Conservation (phyloP, 64 coral and sea anemone genomes). For the Orbicella faveolata region DNA sequence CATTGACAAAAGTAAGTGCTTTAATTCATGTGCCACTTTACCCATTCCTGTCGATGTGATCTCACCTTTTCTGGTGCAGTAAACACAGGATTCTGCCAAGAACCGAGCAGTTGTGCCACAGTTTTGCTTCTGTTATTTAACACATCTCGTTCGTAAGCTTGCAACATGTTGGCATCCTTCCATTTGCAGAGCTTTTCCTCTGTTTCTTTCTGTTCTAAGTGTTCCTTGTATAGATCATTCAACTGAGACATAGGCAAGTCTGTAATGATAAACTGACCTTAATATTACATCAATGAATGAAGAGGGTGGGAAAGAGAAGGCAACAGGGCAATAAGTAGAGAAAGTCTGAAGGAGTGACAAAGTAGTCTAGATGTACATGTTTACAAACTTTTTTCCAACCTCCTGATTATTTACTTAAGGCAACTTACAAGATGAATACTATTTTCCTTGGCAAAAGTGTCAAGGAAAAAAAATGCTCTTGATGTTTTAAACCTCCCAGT, state of each 20-base stretch:
- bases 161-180: neutral
- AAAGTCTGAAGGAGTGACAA: too few relatives aligned
- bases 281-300: neutral
- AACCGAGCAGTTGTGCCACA: conserved; percentile 38
- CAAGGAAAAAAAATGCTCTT: too few relatives aligned
- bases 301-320: too few relatives aligned
- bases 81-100: conserved; percentile 83
- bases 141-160: conserved; percentile 31
- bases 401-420: too few relatives aligned
- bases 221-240: conserved; percentile 13
- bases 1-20: too few relatives aligned
- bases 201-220: neutral
- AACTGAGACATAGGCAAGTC: neutral
- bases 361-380: too few relatives aligned
- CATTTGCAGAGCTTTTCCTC: conserved; percentile 39
- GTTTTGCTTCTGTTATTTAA: neutral
- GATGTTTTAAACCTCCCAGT: too few relatives aligned
- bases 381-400: too few relatives aligned
- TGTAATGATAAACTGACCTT: neutral
- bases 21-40: too few relatives aligned
- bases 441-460: too few relatives aligned
- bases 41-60: neutral
- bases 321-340: too few relatives aligned
- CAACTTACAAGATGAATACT: too few relatives aligned
- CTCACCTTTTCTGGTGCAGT: conserved; percentile 42